Base-by-base conservation (phyloP, 2,888 invertebrate species). In the Perizoma flavofasciatum region DNA sequence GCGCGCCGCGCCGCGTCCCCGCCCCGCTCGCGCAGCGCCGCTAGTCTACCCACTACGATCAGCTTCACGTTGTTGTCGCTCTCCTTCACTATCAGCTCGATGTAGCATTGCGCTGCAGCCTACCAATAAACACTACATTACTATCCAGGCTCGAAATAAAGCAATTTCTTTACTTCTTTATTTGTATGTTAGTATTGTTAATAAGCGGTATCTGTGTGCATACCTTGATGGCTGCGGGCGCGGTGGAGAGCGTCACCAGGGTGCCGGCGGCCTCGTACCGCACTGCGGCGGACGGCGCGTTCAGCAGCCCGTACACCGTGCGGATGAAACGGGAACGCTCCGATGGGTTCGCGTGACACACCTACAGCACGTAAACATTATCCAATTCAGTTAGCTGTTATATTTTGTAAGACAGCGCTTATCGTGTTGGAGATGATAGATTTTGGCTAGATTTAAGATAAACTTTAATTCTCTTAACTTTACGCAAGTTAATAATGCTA, bases 21-120 rank as follows among this genome's bases (percentile, higher is more conserved):
- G 77, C 98, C 98, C 84, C 96, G 97, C 52, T 94, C 94, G 67
- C 96, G 96, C 83, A 99, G 94, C 2, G 97, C 96, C 69, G 97
- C 96, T 66, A 99, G 93, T 22, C 99, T 95, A 77, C 98, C 99
- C 75, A 99, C 92, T 6, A 99, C 99, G 73, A 99, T 99, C 59
- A 99, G 93, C 92, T 99, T 99, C 10, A 99, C 99, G 92, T 99
- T 99, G 92, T 99, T 99, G 88, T 99, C 99, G 87, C 98, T 98
- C 86, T 99, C 99, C 87, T 99, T 99, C n/a, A 99, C 97, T 64
- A 99, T 98, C 71, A 99, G 92, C 81, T 99, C 99, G 78, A 99
- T 99, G 90, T 99, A 99, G 86, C 99, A 98, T 43, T 96, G 96
- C 3, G 99, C 99, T 0, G 99, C 99, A 37, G 98, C 98, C 94